phyloP scores from a whole-genome alignment of 2,888 invertebrate species.

The Conomelus anceps region DNA sequence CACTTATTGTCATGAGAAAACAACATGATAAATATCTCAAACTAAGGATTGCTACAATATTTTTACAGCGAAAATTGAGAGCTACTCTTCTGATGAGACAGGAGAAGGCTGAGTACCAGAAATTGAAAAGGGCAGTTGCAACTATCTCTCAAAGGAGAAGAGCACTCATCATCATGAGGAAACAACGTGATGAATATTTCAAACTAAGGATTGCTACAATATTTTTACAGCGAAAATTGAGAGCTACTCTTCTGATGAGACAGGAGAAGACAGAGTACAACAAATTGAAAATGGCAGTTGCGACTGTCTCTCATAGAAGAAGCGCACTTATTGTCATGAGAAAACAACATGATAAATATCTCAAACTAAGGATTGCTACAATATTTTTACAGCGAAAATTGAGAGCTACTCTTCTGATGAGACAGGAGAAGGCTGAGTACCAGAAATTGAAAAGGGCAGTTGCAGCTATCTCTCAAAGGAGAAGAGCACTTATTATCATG shows the following conservation, averaged over 20 bases:
- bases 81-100: too few relatives aligned
- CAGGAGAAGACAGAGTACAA: background rate
- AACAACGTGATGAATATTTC: background rate
- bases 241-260: background rate
- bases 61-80: too few relatives aligned
- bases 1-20: too few relatives aligned
- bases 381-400: background rate
- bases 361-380: background rate
- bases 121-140: background rate
- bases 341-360: background rate
- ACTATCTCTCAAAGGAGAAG: background rate
- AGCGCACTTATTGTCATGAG: background rate
- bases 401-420: background rate
- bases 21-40: too few relatives aligned
- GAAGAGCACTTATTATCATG: background rate
- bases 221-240: background rate
- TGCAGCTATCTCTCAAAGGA: background rate
- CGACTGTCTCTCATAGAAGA: background rate
- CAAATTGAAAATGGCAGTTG: background rate
- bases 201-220: background rate
- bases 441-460: background rate
- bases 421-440: background rate
- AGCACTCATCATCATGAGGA: background rate
- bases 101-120: background rate
- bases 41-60: too few relatives aligned